Evolutionary conservation across 2,797 vertebrate genomes (phyloP).

Genomic region (Babyrousa celebensis): DNA sequence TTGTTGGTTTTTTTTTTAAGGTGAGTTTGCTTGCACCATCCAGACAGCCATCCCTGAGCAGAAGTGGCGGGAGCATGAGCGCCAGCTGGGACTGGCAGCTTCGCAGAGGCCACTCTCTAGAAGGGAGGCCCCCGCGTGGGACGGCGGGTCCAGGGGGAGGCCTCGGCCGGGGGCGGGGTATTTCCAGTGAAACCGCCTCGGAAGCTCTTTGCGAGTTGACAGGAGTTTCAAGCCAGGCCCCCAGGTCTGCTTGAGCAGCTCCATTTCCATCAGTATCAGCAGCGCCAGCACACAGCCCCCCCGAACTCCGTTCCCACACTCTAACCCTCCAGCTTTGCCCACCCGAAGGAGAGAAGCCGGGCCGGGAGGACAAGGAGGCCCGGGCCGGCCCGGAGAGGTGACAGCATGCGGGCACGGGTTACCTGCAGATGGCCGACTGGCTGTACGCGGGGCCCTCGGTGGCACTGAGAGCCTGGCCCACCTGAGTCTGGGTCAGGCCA

Average conservation of each 20-base stretch:
- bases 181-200: constrained; percentile 73
- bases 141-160: constrained; percentile 77
- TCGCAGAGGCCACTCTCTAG: constrained; percentile 81
- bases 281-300: background rate
- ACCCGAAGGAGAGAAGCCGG: constrained; percentile 74
- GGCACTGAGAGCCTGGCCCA: constrained; percentile 99
- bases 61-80: constrained; percentile 83
- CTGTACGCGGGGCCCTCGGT: constrained; percentile 99
- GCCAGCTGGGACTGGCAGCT: constrained; percentile 81
- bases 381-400: constrained; percentile 69
- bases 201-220: constrained; percentile 77
- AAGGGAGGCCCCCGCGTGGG: constrained; percentile 84
- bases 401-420: constrained; percentile 90
- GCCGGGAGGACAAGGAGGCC: constrained; percentile 55
- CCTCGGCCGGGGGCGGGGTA: rapidly evolving
- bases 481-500: constrained; percentile 99
- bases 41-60: constrained; percentile 83
- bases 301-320: constrained; percentile 10
- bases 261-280: background rate
- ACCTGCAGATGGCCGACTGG: constrained; percentile 99
- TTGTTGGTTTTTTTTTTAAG: constrained; percentile 46
- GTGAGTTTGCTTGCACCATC: constrained; percentile 84
- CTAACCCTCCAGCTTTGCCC: constrained; percentile 70
- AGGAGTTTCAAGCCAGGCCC: constrained; percentile 72
- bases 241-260: background rate